A percentile compares a stretch with the other conserved stretches of the same genome.
These are phyloP conservation scores for Merops nubicus DNA, from an alignment of 2,113 vertebrate species.

Conservation along the genomic window DNA sequence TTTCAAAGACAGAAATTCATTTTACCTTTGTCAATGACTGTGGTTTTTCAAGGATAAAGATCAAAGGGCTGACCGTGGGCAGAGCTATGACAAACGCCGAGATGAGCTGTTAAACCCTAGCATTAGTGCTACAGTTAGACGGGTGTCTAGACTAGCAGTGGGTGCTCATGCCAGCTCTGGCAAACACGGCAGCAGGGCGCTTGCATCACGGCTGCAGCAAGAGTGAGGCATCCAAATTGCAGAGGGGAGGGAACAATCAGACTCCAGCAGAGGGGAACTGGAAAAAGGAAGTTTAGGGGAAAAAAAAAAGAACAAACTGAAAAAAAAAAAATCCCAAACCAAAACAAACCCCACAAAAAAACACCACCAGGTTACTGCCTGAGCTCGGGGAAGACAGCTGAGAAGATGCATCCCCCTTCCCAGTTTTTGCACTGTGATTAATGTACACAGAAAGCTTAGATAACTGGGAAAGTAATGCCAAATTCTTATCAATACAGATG, in stretches of 20 bases:
- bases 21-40: conserved; percentile 78
- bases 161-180: conserved; percentile 60
- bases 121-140: conserved; percentile 76
- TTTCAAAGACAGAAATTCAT: conserved; percentile 74
- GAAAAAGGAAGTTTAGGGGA: background rate
- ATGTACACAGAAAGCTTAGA: conserved; percentile 26
- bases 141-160: conserved; percentile 77
- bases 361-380: background rate
- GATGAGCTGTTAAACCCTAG: conserved; percentile 74
- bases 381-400: background rate
- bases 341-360: background rate
- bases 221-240: background rate
- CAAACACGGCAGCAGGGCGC: background rate
- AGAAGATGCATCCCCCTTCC: background rate
- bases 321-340: too few species aligned
- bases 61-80: conserved; percentile 79
- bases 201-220: conserved; percentile 33
- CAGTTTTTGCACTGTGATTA: background rate
- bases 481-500: conserved; percentile 57
- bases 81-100: conserved; percentile 73
- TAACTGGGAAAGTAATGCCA: conserved; percentile 23
- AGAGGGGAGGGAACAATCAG: background rate
- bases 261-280: background rate
- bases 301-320: background rate
- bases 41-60: conserved; percentile 80